These are phyloP conservation scores for Rhyzopertha dominica DNA, from an alignment of 1,140 invertebrate species.

Conservation along the genomic window DNA sequence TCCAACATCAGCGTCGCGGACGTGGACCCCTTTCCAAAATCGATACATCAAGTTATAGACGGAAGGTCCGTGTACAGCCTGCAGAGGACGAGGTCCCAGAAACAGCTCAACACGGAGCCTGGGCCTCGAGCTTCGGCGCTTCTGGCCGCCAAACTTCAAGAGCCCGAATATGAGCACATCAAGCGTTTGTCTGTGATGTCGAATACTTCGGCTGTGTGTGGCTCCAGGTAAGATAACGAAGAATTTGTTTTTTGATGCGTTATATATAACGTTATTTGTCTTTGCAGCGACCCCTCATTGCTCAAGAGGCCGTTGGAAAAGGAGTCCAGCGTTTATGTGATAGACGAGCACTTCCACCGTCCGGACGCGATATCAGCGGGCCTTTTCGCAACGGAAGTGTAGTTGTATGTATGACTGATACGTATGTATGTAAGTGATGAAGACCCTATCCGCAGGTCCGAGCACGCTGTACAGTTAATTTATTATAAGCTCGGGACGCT, in stretches of 20 bases:
- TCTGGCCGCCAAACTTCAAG: constrained; percentile 35
- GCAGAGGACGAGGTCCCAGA: constrained; percentile 60
- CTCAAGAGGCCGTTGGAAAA: constrained; percentile 49
- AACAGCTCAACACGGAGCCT: constrained; percentile 70
- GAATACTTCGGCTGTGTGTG: constrained; percentile 38
- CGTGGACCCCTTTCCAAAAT: constrained; percentile 50
- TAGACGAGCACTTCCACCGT: constrained; percentile 57
- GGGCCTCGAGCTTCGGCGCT: constrained; percentile 52
- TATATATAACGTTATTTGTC: constrained; percentile 15
- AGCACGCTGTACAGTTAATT: constrained; percentile 34
- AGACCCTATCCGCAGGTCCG: constrained; percentile 13
- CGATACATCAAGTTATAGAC: constrained; percentile 44
- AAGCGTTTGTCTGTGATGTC: constrained; percentile 46
- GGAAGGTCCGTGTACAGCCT: constrained; percentile 47
- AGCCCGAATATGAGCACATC: constrained; percentile 39
- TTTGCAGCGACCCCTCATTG: constrained; percentile 46
- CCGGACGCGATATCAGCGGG: constrained; percentile 49
- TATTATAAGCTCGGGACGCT: constrained; percentile 25
- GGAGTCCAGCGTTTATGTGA: constrained; percentile 54
- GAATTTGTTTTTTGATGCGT: not conserved
- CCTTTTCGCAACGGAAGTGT: constrained; percentile 60
- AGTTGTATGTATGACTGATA: constrained; percentile 41
- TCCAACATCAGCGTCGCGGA: constrained; percentile 37
- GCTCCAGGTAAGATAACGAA: constrained; percentile 29
- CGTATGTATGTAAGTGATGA: constrained; percentile 25